Percentiles rank a stretch among this genome's conserved stretches.
phyloP scores from a whole-genome alignment of 1,140 invertebrate genomes.

The Theocolax elegans region DNA sequence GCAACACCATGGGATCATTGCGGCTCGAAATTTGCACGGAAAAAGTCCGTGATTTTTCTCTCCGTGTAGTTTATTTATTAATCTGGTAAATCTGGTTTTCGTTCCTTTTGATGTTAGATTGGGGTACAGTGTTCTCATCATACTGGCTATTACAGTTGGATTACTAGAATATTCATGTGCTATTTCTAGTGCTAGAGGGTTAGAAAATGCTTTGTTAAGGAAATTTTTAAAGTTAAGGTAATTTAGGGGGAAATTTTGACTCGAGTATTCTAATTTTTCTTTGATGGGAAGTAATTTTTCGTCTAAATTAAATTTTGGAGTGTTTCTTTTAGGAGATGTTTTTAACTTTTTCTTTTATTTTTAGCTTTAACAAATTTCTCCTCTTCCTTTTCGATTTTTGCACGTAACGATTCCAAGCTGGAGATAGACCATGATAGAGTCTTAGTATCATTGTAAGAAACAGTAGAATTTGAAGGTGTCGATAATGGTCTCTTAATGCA shows the following conservation, averaged over 20 bases:
- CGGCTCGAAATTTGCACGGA: too few relatives aligned
- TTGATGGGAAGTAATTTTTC: constrained; percentile 4
- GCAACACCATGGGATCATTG: too few relatives aligned
- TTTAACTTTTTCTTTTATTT: too few relatives aligned
- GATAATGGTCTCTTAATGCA: too few relatives aligned
- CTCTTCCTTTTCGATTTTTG: neutral
- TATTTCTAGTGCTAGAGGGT: neutral
- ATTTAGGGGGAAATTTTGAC: neutral
- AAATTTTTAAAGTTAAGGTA: neutral
- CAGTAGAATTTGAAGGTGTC: too few relatives aligned
- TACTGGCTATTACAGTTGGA: neutral
- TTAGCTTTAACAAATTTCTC: neutral
- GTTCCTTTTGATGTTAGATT: neutral
- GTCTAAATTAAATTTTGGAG: neutral
- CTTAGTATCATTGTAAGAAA: too few relatives aligned
- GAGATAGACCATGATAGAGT: neutral
- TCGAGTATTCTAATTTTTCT: constrained; percentile 1
- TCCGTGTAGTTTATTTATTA: neutral
- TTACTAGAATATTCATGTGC: neutral
- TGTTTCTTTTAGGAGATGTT: neutral
- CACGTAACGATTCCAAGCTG: neutral
- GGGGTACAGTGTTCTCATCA: neutral
- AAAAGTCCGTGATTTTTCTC: too few relatives aligned
- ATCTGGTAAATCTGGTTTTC: neutral
- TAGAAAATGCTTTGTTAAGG: neutral